phyloP scores from a whole-genome alignment of 2,113 vertebrate species.

The Epinephelus cyanopodus region DNA sequence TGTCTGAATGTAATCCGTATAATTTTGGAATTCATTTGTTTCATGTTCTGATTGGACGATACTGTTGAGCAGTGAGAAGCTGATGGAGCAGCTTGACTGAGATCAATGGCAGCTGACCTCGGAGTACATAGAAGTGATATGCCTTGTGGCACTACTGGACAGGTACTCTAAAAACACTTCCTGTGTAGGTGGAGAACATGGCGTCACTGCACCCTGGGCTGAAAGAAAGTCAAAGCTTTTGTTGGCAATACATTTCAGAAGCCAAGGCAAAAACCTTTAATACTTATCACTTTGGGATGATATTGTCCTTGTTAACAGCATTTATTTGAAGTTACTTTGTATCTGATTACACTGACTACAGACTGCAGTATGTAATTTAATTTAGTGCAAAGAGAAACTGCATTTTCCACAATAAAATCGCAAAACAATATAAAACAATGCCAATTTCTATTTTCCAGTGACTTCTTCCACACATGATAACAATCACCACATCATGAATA shows the following conservation, averaged over 20 bases:
- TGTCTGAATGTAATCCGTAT: neutral
- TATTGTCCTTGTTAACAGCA: conserved; percentile 5
- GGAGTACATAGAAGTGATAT: conserved; percentile 69
- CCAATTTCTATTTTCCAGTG: conserved; percentile 53
- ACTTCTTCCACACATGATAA: conserved; percentile 59
- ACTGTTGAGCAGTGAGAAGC: conserved; percentile 59
- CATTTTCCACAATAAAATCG: conserved; percentile 35
- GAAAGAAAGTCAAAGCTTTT: conserved; percentile 33
- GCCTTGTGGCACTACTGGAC: conserved; percentile 69
- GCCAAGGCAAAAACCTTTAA: neutral
- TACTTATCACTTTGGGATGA: neutral
- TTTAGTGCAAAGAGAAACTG: neutral
- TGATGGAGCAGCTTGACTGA: conserved; percentile 74
- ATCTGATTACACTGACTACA: neutral
- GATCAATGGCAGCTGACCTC: conserved; percentile 80
- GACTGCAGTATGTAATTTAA: neutral
- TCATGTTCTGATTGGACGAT: conserved; percentile 52
- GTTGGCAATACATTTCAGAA: conserved; percentile 10
- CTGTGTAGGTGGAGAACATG: conserved; percentile 43
- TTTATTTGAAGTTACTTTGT: neutral
- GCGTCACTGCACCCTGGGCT: conserved; percentile 30
- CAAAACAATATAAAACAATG: conserved; percentile 37
- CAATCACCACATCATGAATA: conserved; percentile 67
- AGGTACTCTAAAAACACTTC: conserved; percentile 70
- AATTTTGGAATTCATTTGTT: neutral